Conservation (phyloP, 2,113 vertebrate genomes). For the Aphelocoma coerulescens region DNA sequence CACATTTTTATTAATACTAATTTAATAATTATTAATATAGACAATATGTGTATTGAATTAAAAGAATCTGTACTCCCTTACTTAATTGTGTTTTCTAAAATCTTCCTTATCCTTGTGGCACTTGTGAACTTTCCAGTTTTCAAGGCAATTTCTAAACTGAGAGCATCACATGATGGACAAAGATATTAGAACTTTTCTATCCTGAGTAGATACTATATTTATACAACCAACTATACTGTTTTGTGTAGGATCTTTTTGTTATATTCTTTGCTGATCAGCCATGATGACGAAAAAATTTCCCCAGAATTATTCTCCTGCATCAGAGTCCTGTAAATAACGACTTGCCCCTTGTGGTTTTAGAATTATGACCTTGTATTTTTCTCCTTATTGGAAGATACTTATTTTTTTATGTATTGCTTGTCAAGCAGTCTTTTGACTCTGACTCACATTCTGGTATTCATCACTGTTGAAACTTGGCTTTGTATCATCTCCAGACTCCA, state of each 20-base stretch:
- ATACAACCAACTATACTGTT: neutral
- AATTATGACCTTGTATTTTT: neutral
- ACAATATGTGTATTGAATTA: neutral
- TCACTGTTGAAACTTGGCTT: neutral
- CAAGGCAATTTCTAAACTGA: neutral
- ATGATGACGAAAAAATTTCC: rapidly evolving
- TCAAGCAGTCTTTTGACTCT: neutral
- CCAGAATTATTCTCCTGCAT: neutral
- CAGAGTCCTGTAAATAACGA: neutral
- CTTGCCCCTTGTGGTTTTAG: neutral
- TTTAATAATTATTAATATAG: neutral
- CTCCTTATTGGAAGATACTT: neutral
- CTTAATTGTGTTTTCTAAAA: neutral
- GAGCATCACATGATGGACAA: neutral
- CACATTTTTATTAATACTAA: neutral
- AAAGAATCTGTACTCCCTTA: neutral
- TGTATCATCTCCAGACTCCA: neutral
- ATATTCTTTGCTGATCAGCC: neutral
- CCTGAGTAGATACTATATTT: neutral
- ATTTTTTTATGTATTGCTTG: neutral
- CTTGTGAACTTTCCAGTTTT: neutral
- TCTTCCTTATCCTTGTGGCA: neutral
- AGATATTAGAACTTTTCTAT: neutral
- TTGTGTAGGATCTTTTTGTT: neutral
- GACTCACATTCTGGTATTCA: neutral